A percentile compares a stretch with the other conserved stretches of the same genome.
Conservation (phyloP, 2,888 invertebrate species). For the Stenoptilia bipunctidactyla region DNA sequence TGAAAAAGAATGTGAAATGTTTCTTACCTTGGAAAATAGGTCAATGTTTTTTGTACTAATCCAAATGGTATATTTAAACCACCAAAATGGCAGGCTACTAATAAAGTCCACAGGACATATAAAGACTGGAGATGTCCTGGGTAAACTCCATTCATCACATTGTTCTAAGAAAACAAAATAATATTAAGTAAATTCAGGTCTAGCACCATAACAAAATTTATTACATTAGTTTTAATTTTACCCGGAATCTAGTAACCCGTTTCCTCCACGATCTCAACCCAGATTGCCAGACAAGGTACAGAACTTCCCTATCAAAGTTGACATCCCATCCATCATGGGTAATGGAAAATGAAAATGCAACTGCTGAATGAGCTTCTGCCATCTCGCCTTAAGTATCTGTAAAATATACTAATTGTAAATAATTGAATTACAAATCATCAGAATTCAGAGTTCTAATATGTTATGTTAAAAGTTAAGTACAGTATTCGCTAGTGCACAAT, state of each 20-base stretch:
- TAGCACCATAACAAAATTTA: too few species aligned
- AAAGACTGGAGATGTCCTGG: constrained; percentile 94
- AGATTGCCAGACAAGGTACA: constrained; percentile 95
- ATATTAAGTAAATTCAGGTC: background rate
- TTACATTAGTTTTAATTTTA: too few species aligned
- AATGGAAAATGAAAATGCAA: constrained; percentile 96
- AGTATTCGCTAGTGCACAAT: too few species aligned
- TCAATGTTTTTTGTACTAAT: constrained; percentile 80
- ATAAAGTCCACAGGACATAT: constrained; percentile 84
- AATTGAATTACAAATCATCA: too few species aligned
- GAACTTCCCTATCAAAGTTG: constrained; percentile 96
- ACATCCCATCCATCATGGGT: constrained; percentile 99
- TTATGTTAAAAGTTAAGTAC: too few species aligned
- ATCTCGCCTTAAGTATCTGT: constrained; percentile 59
- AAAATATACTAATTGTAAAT: too few species aligned
- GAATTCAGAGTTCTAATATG: too few species aligned
- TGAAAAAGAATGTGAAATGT: background rate
- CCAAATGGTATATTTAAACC: constrained; percentile 88
- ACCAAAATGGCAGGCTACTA: constrained; percentile 84
- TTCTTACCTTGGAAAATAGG: constrained; percentile 82
- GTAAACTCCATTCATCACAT: constrained; percentile 94
- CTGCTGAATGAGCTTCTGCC: constrained; percentile 99
- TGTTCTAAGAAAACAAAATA: constrained; percentile 79
- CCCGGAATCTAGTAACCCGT: constrained; percentile 89
- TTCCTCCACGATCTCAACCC: constrained; percentile 97